Percentiles rank a stretch among this genome's conserved stretches.
These are phyloP conservation scores for Cylloceria caligata DNA, from an alignment of 2,888 invertebrate species.

Conservation along the genomic window DNA sequence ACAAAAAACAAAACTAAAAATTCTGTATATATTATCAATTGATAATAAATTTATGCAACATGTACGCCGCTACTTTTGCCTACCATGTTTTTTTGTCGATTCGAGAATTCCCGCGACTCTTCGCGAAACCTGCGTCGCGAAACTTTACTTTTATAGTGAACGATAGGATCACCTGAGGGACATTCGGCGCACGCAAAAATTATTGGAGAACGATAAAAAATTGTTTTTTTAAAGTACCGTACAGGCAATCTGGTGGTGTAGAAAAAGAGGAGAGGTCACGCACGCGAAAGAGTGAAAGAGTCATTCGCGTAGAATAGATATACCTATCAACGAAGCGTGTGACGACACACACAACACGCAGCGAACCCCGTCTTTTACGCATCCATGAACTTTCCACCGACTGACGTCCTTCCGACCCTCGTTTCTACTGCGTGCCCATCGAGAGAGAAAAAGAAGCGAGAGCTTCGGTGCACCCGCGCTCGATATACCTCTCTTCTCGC, in stretches of 20 bases:
- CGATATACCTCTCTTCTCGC: conserved; percentile 30
- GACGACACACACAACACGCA: conserved; percentile 61
- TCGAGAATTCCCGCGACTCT: neutral
- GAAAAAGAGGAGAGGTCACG: conserved; percentile 46
- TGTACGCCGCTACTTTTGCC: neutral
- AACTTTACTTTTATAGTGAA: too few relatives aligned
- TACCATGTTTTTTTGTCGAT: neutral
- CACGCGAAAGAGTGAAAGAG: conserved; percentile 26
- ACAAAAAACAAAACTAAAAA: too few relatives aligned
- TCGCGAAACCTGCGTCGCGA: too few relatives aligned
- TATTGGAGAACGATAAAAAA: conserved; percentile 23
- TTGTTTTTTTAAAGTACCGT: conserved; percentile 5
- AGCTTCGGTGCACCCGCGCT: conserved; percentile 53
- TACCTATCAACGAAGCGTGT: conserved; percentile 47
- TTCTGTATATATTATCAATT: conserved; percentile 3
- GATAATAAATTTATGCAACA: conserved; percentile 19
- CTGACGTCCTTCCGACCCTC: conserved; percentile 69
- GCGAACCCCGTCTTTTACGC: conserved; percentile 72
- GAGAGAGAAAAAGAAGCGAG: conserved; percentile 42
- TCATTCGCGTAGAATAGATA: conserved; percentile 30
- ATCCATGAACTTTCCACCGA: conserved; percentile 70
- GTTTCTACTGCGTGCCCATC: conserved; percentile 48
- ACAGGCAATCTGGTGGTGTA: conserved; percentile 18
- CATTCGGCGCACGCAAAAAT: neutral
- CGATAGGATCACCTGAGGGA: neutral